These are phyloP conservation scores for Eunapius fragilis DNA, from an alignment of 37 sponge, comb jelly and placozoan species.

Conservation along the genomic window DNA sequence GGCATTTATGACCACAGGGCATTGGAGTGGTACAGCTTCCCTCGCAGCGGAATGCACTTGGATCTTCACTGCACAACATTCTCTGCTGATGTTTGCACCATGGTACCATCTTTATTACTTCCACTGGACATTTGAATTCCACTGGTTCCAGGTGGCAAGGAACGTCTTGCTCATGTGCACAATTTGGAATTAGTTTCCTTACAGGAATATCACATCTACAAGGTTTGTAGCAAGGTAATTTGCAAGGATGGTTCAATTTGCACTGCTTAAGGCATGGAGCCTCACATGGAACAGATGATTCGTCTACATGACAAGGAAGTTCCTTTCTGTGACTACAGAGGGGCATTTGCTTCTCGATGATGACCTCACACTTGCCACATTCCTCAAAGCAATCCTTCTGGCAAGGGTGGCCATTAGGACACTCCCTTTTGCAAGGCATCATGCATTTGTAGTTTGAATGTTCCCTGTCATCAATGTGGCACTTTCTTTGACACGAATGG, in stretches of 20 bases:
- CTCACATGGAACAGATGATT: background rate
- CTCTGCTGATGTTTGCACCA: background rate
- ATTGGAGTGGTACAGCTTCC: background rate
- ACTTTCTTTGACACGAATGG: constrained; percentile 31
- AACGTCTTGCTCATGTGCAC: constrained; percentile 51
- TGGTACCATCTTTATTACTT: background rate
- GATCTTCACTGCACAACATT: background rate
- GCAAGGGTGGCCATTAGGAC: constrained; percentile 46
- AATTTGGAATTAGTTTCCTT: constrained; percentile 26
- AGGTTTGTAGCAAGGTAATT: background rate
- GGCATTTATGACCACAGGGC: constrained; percentile 63
- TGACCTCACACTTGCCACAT: constrained; percentile 23
- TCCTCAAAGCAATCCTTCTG: constrained; percentile 8
- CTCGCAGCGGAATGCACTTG: background rate
- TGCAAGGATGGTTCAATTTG: constrained; percentile 15
- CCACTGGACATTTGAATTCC: background rate
- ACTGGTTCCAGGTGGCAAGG: constrained; percentile 19
- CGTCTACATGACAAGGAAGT: constrained; percentile 21
- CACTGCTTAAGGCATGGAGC: background rate
- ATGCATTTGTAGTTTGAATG: constrained; percentile 65
- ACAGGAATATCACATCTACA: constrained; percentile 47
- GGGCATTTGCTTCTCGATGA: constrained; percentile 40
- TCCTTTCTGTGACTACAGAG: constrained; percentile 24
- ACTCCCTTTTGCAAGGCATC: constrained; percentile 34
- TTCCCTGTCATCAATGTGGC: constrained; percentile 42